Evolutionary conservation across 2,888 invertebrate genomes (phyloP).

Genomic region (Melinopterus prodromus): DNA sequence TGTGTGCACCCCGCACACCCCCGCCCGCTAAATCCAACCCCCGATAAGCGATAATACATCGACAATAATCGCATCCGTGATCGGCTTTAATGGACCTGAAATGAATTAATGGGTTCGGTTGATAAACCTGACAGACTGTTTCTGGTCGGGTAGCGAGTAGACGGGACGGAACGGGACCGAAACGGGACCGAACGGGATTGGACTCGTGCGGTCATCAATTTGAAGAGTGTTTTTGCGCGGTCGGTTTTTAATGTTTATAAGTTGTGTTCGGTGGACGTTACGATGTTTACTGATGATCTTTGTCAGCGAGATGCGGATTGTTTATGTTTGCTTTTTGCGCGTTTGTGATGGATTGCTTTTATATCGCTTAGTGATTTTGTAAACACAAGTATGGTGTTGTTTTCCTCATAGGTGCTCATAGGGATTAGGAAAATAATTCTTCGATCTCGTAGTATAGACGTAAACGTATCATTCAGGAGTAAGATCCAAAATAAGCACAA

Average conservation of each 20-base stretch:
- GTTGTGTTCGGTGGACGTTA: not conserved
- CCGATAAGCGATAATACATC: slow-evolving; percentile 4
- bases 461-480: no score
- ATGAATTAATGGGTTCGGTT: slow-evolving; percentile 21
- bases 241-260: not conserved
- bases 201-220: not conserved
- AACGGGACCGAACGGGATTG: not conserved
- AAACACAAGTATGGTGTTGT: no score
- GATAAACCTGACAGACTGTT: slow-evolving; percentile 20
- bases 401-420: no score
- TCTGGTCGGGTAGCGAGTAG: not conserved
- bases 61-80: not conserved
- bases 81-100: slow-evolving; percentile 19
- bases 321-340: no score
- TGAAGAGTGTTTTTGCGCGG: not conserved
- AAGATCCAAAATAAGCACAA: no score
- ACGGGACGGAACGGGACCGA: not conserved
- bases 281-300: no score
- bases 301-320: no score
- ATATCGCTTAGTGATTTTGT: no score
- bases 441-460: no score
- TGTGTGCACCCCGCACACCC: not conserved
- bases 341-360: no score
- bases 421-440: no score
- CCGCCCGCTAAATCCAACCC: not conserved